Conservation (phyloP, 1,140 invertebrate genomes). For the Linepithema humile region DNA sequence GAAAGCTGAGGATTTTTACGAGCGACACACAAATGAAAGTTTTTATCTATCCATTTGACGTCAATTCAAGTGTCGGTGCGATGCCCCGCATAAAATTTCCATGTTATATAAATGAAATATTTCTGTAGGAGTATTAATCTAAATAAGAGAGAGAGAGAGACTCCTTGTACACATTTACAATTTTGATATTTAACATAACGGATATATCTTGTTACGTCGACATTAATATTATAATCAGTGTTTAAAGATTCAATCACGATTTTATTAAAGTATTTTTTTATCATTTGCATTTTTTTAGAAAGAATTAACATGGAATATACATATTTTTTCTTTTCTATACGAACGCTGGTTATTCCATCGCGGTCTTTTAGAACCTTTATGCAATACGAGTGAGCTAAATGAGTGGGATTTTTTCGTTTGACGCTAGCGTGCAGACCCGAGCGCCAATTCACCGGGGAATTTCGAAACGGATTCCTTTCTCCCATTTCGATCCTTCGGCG, state of each 20-base stretch:
- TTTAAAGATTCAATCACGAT: too few species aligned
- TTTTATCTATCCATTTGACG: too few species aligned
- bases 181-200: too few species aligned
- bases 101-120: too few species aligned
- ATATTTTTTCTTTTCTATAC: not conserved
- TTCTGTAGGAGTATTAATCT: too few species aligned
- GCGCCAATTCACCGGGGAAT: constrained; percentile 49
- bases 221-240: too few species aligned
- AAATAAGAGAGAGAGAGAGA: too few species aligned
- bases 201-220: too few species aligned
- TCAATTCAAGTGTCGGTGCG: too few species aligned
- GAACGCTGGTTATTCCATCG: not conserved
- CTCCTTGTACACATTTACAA: too few species aligned
- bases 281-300: not conserved
- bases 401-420: not conserved
- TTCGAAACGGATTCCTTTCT: constrained; percentile 45
- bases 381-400: not conserved
- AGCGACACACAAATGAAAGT: not conserved
- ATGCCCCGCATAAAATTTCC: too few species aligned
- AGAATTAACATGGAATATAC: not conserved
- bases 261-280: not conserved
- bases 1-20: not conserved
- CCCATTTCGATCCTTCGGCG: not conserved
- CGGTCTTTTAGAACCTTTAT: not conserved
- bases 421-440: not conserved